Evolutionary conservation across 2,113 vertebrate species (phyloP), one percentile per base, ranked within the genome.

Genomic region (Menidia beryllina): DNA sequence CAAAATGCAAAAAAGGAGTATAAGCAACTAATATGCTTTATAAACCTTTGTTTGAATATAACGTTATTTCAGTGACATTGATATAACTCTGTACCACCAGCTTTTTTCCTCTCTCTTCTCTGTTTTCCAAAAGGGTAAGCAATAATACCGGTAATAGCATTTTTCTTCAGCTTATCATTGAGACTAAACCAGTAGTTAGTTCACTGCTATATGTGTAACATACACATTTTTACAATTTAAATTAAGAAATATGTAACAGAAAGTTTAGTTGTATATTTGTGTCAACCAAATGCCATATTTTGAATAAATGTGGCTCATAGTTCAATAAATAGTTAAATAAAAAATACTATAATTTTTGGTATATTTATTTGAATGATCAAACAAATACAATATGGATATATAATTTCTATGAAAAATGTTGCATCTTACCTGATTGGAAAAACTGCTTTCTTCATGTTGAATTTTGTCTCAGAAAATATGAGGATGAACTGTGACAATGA

Each of bases 361-460:
- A 34, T 34, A 34, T 8, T 34, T 10, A 10, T 10, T n/a, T 34
- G 10, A 34, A 34, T 6, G 30, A 34, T 34, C 10, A 34, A 34
- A 6, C 13, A 12, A 3, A 27, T 2, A 53, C 15, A 53, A 7
- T 7, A 9, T 17, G 41, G 5, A 21, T 19, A 55, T 36, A 54
- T 27, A 53, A 4, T 8, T 11, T 7, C 20, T 2, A 64, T 39
- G 45, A 6, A 17, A 48, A 52, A 39, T 20, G 7, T 12, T 21
- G 27, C 25, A 19, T 79, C 80, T 74, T 89, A 92, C 91, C 88
- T 90, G 73, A 77, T 3, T 23, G 57, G 20, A 11, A 8, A 12
- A 24, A 69, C 23, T 20, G 57, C 1, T 4, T 48, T 65, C 26
- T 56, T 60, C 23, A 39, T 52, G 20, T 64, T 65, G 85, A 78